Conservation (phyloP, 2,113 vertebrate species). For the Cricetomys ansorgei region DNA sequence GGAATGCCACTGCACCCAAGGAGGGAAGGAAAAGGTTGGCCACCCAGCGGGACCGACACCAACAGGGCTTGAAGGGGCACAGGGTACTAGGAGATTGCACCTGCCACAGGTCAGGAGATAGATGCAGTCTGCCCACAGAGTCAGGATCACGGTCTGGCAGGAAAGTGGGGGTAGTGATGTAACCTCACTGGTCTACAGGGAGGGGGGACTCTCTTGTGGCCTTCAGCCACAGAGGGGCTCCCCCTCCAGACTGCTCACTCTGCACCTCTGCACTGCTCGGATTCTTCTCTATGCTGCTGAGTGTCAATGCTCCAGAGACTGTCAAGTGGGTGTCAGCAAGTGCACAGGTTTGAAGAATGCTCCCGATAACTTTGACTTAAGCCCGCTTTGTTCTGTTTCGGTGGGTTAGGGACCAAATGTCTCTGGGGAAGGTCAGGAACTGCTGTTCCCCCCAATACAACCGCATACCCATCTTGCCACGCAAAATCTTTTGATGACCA, state of each 20-base stretch:
- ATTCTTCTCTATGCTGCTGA: slow-evolving; percentile 9
- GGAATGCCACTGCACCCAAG: background rate
- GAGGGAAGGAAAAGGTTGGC: background rate
- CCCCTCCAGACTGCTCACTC: too few relatives aligned
- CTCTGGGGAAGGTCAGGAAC: fast-evolving
- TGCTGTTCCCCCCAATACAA: background rate
- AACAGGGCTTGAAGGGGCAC: background rate
- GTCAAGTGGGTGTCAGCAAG: background rate
- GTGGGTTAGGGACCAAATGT: background rate
- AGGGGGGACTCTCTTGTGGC: fast-evolving
- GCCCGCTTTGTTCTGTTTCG: background rate
- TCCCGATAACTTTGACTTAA: background rate
- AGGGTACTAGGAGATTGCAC: background rate
- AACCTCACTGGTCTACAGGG: fast-evolving
- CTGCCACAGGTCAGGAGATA: background rate
- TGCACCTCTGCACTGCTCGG: background rate
- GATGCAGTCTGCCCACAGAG: background rate
- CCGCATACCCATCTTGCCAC: background rate
- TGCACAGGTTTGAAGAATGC: background rate
- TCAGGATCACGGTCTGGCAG: background rate
- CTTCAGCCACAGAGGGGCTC: background rate
- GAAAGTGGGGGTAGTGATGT: background rate
- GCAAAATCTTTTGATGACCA: background rate
- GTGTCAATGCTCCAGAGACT: slow-evolving; percentile 33
- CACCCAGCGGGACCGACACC: slow-evolving; percentile 47